These are phyloP conservation scores for Potorous gilbertii DNA, from an alignment of 2,797 vertebrate species.

Conservation along the genomic window DNA sequence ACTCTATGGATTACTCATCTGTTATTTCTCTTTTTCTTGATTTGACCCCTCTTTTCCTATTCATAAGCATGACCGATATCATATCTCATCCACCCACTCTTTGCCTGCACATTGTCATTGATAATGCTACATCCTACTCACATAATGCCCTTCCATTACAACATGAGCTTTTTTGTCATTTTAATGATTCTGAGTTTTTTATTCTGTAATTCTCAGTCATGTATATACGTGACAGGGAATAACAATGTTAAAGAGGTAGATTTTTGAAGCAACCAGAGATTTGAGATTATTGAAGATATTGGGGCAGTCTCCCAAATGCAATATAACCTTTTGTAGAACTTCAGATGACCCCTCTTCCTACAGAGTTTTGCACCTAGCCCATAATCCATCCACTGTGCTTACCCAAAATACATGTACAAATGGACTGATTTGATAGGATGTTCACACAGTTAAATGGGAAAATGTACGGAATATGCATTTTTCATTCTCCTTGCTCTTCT, in stretches of 20 bases:
- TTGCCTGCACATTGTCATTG: not conserved
- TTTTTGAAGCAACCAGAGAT: not conserved
- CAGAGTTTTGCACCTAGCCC: not conserved
- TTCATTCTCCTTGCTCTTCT: not conserved
- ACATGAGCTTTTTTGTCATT: not conserved
- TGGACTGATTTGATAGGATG: not conserved
- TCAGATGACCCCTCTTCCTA: not conserved
- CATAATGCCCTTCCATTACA: not conserved
- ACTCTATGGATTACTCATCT: not conserved
- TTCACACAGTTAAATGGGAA: not conserved
- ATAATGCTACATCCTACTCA: not conserved
- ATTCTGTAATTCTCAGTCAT: not conserved
- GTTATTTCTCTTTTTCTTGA: not conserved
- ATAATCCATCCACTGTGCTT: not conserved
- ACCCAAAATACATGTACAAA: not conserved
- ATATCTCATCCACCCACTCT: not conserved
- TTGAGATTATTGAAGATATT: not conserved
- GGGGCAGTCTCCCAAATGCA: not conserved
- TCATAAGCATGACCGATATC: not conserved
- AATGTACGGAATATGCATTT: not conserved
- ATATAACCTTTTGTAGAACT: not conserved
- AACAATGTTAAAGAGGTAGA: not conserved
- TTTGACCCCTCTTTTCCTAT: not conserved
- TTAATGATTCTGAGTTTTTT: not conserved
- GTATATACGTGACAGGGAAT: not conserved